phyloP scores from a whole-genome alignment of 1,140 invertebrate genomes.

The Vanessa tameamea region DNA sequence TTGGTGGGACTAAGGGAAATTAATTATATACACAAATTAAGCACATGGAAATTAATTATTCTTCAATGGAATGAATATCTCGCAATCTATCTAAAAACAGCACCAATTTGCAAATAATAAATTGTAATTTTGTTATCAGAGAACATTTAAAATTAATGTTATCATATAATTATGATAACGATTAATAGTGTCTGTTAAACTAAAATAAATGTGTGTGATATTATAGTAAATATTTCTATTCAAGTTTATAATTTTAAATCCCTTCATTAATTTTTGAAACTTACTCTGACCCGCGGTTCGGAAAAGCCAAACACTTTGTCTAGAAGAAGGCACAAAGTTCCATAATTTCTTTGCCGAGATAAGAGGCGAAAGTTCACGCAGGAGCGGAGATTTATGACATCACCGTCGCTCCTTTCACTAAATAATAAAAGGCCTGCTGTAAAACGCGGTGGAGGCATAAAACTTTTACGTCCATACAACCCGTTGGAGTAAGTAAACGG shows the following conservation, averaged over 20 bases:
- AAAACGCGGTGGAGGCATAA: slow-evolving; percentile 77
- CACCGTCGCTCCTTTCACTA: slow-evolving; percentile 79
- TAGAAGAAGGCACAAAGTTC: slow-evolving; percentile 77
- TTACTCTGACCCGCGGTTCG: slow-evolving; percentile 65
- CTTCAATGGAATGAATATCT: no score
- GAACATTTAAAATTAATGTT: no score
- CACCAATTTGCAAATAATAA: no score
- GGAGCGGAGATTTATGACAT: slow-evolving; percentile 80
- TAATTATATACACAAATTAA: no score
- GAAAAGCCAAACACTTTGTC: slow-evolving; percentile 79
- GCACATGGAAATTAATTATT: no score
- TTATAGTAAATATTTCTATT: not conserved
- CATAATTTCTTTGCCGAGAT: slow-evolving; percentile 79
- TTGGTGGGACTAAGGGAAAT: no score
- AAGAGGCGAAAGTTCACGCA: slow-evolving; percentile 80
- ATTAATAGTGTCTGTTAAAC: no score
- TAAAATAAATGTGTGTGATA: no score
- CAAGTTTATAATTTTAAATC: slow-evolving; percentile 31
- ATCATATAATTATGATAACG: no score
- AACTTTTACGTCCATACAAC: slow-evolving; percentile 79
- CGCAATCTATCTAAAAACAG: no score
- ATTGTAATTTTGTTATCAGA: no score
- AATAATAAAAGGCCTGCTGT: slow-evolving; percentile 79
- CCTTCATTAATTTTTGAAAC: slow-evolving; percentile 66
- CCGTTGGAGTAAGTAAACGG: slow-evolving; percentile 69